Percentiles rank a stretch among this genome's conserved stretches.
These are phyloP conservation scores for Melanargia galathea DNA, from an alignment of 2,888 invertebrate genomes.

Conservation along the genomic window DNA sequence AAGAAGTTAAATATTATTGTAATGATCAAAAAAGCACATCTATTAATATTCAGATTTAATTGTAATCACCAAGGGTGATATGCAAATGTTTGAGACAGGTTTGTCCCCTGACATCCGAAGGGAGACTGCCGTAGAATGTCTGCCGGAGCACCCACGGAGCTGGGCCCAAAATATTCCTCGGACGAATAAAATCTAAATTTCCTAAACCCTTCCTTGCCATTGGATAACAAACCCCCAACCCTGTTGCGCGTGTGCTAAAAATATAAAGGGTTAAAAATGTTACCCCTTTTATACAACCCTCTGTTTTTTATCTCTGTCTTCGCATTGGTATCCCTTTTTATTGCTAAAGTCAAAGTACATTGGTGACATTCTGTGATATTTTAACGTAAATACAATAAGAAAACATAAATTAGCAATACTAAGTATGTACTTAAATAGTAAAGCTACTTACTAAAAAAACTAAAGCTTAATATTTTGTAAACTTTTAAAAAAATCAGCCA, in stretches of 20 bases:
- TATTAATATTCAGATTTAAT: conserved; percentile 1
- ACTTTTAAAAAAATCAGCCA: too few species aligned
- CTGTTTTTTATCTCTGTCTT: conserved; percentile 56
- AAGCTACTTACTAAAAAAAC: background rate
- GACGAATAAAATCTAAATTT: conserved; percentile 70
- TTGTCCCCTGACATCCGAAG: conserved; percentile 50
- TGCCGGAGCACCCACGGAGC: conserved; percentile 53
- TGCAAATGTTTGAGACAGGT: conserved; percentile 54
- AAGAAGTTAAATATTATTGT: background rate
- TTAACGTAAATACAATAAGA: background rate
- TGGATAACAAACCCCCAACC: conserved; percentile 69
- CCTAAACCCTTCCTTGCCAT: conserved; percentile 63
- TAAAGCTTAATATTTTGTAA: background rate
- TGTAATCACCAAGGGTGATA: conserved; percentile 2
- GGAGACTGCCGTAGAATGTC: conserved; percentile 57
- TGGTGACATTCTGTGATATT: background rate
- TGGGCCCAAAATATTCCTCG: conserved; percentile 50
- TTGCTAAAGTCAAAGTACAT: background rate
- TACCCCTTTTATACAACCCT: conserved; percentile 71
- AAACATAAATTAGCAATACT: background rate
- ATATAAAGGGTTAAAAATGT: conserved; percentile 72
- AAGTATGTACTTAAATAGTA: too few species aligned
- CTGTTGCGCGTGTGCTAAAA: conserved; percentile 80
- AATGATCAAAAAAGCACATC: background rate
- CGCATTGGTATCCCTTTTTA: conserved; percentile 16